phyloP scores from a whole-genome alignment of 2,113 vertebrate genomes.

The Mixornis gularis region DNA sequence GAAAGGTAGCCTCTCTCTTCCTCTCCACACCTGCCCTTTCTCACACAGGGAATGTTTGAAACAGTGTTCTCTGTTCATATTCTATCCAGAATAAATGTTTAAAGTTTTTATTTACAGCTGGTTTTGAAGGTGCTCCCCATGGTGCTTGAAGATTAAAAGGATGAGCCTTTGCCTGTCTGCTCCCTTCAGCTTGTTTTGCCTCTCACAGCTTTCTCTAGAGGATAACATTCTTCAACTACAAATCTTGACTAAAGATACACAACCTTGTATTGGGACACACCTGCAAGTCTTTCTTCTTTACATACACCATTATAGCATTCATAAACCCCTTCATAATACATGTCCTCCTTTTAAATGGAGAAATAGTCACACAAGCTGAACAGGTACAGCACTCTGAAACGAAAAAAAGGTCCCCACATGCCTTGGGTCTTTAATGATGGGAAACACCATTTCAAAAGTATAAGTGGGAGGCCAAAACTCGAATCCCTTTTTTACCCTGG shows the following conservation, averaged over 20 bases:
- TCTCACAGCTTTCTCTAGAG: not conserved
- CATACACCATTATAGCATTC: not conserved
- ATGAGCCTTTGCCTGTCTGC: not conserved
- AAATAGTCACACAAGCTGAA: not conserved
- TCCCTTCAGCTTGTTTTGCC: not conserved
- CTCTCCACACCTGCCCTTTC: not conserved
- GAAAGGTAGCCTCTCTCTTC: not conserved
- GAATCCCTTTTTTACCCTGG: fast-evolving
- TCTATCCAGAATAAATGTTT: not conserved
- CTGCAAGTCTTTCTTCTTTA: not conserved
- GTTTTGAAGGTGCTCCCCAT: not conserved
- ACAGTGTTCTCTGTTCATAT: not conserved
- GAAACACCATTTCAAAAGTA: not conserved
- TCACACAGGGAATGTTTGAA: not conserved
- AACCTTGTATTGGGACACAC: not conserved
- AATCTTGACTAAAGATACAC: not conserved
- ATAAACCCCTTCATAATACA: not conserved
- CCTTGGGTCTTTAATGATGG: not conserved
- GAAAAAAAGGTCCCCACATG: not conserved
- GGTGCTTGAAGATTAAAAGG: not conserved
- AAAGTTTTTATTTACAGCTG: not conserved
- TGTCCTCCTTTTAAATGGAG: not conserved
- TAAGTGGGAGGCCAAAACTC: not conserved
- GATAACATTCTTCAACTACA: not conserved
- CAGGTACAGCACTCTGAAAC: not conserved